phyloP scores from a whole-genome alignment of 2,888 invertebrate species.

The Eilema griseolum region DNA sequence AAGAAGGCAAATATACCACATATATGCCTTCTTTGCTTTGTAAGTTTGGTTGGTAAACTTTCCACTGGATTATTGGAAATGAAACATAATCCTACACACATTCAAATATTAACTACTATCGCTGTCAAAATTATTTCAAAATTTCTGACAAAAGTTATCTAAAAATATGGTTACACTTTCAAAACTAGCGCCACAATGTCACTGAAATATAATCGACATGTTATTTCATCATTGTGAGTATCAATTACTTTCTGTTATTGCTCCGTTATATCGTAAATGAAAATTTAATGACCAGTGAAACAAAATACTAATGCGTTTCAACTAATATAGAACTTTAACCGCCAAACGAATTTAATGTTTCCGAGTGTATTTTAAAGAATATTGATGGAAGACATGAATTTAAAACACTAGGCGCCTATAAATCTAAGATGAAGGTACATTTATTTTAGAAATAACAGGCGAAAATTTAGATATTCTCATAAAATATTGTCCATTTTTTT shows the following conservation, averaged over 20 bases:
- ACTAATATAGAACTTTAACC: constrained; percentile 44
- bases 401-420: constrained; percentile 17
- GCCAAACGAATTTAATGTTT: constrained; percentile 41
- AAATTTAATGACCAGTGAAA: constrained; percentile 53
- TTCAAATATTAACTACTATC: constrained; percentile 8
- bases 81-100: constrained; percentile 6
- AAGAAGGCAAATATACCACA: no score
- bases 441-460: constrained; percentile 6
- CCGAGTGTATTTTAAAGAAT: constrained; percentile 20
- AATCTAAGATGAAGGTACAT: constrained; percentile 9
- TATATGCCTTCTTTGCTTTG: neutral
- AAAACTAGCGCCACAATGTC: constrained; percentile 37
- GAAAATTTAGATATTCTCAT: constrained; percentile 3
- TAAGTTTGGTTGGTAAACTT: neutral
- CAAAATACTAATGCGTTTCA: constrained; percentile 43
- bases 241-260: constrained; percentile 52
- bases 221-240: constrained; percentile 52
- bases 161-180: constrained; percentile 29
- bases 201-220: constrained; percentile 49
- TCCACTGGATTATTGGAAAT: neutral
- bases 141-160: constrained; percentile 14
- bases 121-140: constrained; percentile 35
- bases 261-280: constrained; percentile 53
- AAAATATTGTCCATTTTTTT: neutral
- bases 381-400: constrained; percentile 24